A percentile compares a stretch with the other conserved stretches of the same genome.
Evolutionary conservation across 2,797 vertebrate genomes (phyloP).

Genomic region (Rhinogobio ventralis): DNA sequence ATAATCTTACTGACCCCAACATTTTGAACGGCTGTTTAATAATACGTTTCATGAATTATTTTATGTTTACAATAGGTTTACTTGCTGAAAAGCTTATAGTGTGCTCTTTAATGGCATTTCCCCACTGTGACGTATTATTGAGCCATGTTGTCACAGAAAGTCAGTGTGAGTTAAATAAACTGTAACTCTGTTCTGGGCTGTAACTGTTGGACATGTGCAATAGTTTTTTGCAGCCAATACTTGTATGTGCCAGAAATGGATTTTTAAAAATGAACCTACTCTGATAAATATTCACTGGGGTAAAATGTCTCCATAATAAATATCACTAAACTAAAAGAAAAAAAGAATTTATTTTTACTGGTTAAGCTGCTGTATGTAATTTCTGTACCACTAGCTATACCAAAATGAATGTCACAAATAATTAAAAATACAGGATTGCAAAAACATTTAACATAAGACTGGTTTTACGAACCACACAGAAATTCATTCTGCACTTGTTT

Average conservation of each 20-base stretch:
- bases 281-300: neutral
- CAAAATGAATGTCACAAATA: neutral
- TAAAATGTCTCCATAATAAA: neutral
- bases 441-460: neutral
- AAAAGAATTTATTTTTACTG: neutral
- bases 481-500: neutral
- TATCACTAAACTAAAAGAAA: neutral
- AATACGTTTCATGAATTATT: neutral
- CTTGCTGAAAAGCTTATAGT: neutral
- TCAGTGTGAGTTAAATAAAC: slow-evolving; percentile 7
- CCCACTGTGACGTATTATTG: neutral
- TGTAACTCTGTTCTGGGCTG: neutral
- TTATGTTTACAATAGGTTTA: neutral
- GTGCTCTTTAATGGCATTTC: neutral
- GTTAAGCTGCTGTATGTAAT: neutral
- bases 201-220: neutral
- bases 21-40: neutral
- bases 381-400: neutral
- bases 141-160: neutral
- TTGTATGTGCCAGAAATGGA: neutral
- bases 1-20: neutral
- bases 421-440: neutral
- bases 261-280: neutral
- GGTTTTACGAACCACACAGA: neutral
- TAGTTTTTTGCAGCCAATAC: neutral